A percentile compares a stretch with the other conserved stretches of the same genome.
Evolutionary conservation across 2,797 vertebrate genomes (phyloP).

Genomic region (Arremon aurantiirostris): DNA sequence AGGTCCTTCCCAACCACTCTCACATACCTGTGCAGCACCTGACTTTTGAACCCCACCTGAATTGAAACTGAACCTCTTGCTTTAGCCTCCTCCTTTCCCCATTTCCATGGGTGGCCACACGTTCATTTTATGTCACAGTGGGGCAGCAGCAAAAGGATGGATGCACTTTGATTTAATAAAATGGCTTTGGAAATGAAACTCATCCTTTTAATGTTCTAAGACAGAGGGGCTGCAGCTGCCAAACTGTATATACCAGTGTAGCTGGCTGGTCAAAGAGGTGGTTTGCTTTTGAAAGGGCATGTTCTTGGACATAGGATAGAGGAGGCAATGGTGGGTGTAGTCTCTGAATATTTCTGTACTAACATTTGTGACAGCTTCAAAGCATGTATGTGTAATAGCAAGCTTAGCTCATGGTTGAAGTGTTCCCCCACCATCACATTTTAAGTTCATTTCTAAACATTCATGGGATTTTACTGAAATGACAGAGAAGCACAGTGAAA

Average conservation of each 20-base stretch:
- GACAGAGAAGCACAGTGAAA: neutral
- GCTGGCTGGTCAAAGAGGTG: neutral
- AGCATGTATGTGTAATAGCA: neutral
- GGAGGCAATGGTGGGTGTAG: neutral
- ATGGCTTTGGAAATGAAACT: neutral
- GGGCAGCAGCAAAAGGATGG: neutral
- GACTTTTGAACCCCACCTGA: neutral
- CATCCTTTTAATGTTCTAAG: neutral
- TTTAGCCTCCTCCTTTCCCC: neutral
- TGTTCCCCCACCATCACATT: neutral
- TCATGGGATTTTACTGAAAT: neutral
- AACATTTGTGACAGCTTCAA: neutral
- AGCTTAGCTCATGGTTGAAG: neutral
- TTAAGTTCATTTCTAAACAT: neutral
- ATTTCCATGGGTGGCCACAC: neutral
- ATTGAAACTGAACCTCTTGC: neutral
- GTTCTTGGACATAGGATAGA: neutral
- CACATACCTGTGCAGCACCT: fast-evolving
- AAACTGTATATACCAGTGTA: neutral
- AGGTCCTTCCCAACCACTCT: neutral
- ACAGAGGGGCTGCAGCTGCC: neutral
- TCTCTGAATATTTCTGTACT: neutral
- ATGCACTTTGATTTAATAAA: neutral
- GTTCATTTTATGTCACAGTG: neutral
- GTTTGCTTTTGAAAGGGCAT: neutral